Conservation (phyloP, 2,888 invertebrate genomes). For the Therioaphis trifolii region DNA sequence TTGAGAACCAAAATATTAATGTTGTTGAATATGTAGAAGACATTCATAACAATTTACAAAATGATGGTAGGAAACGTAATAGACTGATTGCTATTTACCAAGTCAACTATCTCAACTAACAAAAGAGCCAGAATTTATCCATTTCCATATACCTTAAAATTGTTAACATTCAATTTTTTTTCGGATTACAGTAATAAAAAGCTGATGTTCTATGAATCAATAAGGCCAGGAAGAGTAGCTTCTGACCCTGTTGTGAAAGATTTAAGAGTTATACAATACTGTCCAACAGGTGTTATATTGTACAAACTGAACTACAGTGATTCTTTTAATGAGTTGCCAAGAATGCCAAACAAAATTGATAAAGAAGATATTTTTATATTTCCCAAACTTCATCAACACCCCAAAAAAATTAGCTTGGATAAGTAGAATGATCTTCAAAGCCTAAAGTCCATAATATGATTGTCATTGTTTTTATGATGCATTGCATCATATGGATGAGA, state of each 20-base stretch:
- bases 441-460: too few relatives aligned
- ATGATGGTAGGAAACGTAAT: not conserved
- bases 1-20: not conserved
- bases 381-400: too few relatives aligned
- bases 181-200: not conserved
- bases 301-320: not conserved
- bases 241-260: not conserved
- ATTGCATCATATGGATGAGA: constrained; percentile 8
- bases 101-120: not conserved
- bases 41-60: too few relatives aligned
- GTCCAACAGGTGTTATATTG: not conserved
- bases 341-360: too few relatives aligned
- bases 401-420: not conserved
- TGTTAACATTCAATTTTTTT: not conserved
- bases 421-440: not conserved
- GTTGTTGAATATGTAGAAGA: too few relatives aligned
- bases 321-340: too few relatives aligned
- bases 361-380: too few relatives aligned
- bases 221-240: not conserved
- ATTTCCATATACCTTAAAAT: not conserved
- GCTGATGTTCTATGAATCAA: not conserved
- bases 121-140: not conserved
- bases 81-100: not conserved
- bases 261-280: not conserved
- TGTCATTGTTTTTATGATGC: not conserved